Evolutionary conservation across 1,140 invertebrate genomes (phyloP).

Genomic region (Procambarus virginalis): DNA sequence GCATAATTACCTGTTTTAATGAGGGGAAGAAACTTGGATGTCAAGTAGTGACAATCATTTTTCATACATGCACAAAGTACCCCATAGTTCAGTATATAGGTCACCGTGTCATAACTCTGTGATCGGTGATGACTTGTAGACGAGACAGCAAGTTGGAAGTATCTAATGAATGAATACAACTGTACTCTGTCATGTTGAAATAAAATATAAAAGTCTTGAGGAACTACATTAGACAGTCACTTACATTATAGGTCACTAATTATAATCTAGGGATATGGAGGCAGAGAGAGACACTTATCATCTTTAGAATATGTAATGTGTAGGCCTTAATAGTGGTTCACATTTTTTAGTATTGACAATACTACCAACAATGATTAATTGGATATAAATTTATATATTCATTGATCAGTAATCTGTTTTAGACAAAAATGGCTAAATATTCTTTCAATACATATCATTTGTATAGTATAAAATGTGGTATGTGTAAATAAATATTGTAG

Average conservation of each 20-base stretch:
- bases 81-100: constrained; percentile 18
- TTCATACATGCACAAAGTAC: constrained; percentile 52
- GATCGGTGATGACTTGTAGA: background rate
- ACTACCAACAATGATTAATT: too few relatives aligned
- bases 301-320: background rate
- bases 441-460: too few relatives aligned
- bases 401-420: too few relatives aligned
- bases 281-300: background rate
- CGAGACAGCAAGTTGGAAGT: background rate
- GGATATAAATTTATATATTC: too few relatives aligned
- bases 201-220: background rate
- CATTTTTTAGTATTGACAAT: too few relatives aligned
- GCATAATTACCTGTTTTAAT: constrained; percentile 12
- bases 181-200: background rate
- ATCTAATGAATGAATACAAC: background rate
- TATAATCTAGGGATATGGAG: background rate
- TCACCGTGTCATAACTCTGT: background rate
- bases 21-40: constrained; percentile 17
- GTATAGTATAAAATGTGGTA: too few relatives aligned
- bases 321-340: background rate
- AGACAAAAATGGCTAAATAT: too few relatives aligned
- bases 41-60: constrained; percentile 54
- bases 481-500: too few relatives aligned
- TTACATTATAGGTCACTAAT: background rate
- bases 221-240: background rate